phyloP scores from a whole-genome alignment of 2,888 invertebrate species.

The Hymenopus coronatus region DNA sequence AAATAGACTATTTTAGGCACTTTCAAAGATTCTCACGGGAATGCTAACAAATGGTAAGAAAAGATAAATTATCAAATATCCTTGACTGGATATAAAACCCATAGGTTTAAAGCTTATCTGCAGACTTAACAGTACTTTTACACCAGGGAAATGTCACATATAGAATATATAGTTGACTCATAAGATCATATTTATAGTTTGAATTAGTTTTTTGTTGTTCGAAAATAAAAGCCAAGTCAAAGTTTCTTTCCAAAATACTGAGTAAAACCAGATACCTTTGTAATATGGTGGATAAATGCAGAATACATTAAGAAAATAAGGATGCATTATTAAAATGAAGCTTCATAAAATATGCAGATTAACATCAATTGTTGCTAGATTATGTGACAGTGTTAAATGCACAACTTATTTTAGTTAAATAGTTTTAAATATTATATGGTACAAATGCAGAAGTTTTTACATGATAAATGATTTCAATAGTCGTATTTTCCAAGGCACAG shows the following conservation, averaged over 20 bases:
- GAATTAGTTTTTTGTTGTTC: no score
- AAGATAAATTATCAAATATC: neutral
- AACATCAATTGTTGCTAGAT: neutral
- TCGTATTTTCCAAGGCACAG: neutral
- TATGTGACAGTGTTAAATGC: neutral
- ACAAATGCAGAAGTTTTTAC: neutral
- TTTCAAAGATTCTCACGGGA: neutral
- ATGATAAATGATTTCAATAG: neutral
- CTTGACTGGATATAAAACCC: neutral
- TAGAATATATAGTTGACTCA: no score
- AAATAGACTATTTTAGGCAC: neutral
- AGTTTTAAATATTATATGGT: neutral
- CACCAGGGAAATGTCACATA: no score
- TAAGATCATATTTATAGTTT: no score
- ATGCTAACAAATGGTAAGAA: neutral
- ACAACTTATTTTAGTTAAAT: neutral
- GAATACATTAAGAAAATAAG: neutral
- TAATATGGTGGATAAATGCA: neutral
- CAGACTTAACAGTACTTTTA: neutral
- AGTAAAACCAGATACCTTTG: no score
- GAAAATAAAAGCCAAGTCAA: no score
- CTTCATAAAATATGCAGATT: neutral
- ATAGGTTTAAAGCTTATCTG: neutral
- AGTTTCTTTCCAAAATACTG: no score
- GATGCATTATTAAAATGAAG: neutral